These are phyloP conservation scores for Pseudonaja textilis DNA, from an alignment of 2,113 vertebrate species.

Conservation along the genomic window DNA sequence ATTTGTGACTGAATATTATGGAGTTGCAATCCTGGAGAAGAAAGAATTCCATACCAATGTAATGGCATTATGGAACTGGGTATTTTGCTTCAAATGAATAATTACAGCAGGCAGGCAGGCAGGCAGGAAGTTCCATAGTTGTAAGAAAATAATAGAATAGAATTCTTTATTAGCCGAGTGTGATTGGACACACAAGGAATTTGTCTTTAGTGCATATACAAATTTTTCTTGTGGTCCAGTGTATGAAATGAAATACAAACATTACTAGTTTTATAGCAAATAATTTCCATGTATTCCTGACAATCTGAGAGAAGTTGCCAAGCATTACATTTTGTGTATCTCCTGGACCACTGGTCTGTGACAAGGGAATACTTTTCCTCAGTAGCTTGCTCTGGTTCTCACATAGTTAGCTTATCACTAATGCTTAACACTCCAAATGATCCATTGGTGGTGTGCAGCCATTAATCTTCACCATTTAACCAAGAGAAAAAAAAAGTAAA, in stretches of 20 bases:
- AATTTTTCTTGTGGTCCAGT: not conserved
- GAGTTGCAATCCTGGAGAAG: not conserved
- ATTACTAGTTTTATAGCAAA: not conserved
- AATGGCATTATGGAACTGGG: not conserved
- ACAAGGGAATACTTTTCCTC: slow-evolving; percentile 10
- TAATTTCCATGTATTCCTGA: slow-evolving; percentile 13
- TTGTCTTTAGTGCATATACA: not conserved
- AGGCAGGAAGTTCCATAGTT: not conserved
- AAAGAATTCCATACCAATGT: not conserved
- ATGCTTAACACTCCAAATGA: slow-evolving; percentile 41
- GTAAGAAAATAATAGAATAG: not conserved
- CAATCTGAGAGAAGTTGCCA: not conserved
- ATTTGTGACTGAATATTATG: slow-evolving; percentile 13
- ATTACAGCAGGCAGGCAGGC: not conserved
- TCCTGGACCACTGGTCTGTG: slow-evolving; percentile 28
- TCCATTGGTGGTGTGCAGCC: slow-evolving; percentile 32
- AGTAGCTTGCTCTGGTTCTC: slow-evolving; percentile 23
- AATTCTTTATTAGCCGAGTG: no score
- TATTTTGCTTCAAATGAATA: not conserved
- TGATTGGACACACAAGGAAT: no score
- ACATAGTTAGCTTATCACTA: slow-evolving; percentile 27
- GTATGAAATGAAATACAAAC: not conserved
- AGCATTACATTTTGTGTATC: not conserved
- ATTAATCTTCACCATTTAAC: slow-evolving; percentile 38
- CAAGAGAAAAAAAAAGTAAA: slow-evolving; percentile 19